Evolutionary conservation across 2,113 vertebrate genomes (phyloP), one percentile per base, ranked within the genome.

Genomic region (Bagarius yarrelli): DNA sequence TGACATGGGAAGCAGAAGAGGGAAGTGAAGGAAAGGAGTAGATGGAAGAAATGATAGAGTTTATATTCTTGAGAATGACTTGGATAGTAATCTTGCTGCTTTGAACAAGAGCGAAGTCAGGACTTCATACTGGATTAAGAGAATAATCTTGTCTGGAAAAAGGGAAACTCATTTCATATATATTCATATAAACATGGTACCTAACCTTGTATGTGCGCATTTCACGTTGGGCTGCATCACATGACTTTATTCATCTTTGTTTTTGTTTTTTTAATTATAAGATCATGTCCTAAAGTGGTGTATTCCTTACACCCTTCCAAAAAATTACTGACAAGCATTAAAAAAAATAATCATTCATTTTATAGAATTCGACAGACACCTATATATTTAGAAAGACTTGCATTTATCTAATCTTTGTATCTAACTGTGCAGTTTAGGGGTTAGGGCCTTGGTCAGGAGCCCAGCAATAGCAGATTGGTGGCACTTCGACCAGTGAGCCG

Each of bases 1-100:
- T 87, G 85, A 77, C 82, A 89, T 90, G 86, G 87, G 86, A 88
- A 87, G 89, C 85, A 87, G 50, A 27, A 81, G 67, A 66, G 61
- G 64, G 84, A 81, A 84, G 73, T 5, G 12, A 47, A 47, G 44
- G n/a, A 47, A 47, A 47, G 44, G 44, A 47, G 75, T 21, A n/a
- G 85, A 83, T 66, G 80, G 84, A 36, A 83, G 73, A 85, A 55
- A 18, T 3, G 81, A 60, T 18, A 72, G 73, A 74, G 67, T 76
- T 87, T 76, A 89, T 88, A 89, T 88, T 90, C 82, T 87, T 88
- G 78, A 86, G 83, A 66, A 69, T 61, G 85, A 77, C 40, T 76
- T 86, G 88, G 64, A 15, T 82, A 82, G 72, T 85, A 69, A 78
- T 67, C 47, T 34, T 2, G 32, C 76, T 44, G 50, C 30, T 52